phyloP scores from a whole-genome alignment of 2,113 vertebrate species.

The Hippocampus mohnikei region DNA sequence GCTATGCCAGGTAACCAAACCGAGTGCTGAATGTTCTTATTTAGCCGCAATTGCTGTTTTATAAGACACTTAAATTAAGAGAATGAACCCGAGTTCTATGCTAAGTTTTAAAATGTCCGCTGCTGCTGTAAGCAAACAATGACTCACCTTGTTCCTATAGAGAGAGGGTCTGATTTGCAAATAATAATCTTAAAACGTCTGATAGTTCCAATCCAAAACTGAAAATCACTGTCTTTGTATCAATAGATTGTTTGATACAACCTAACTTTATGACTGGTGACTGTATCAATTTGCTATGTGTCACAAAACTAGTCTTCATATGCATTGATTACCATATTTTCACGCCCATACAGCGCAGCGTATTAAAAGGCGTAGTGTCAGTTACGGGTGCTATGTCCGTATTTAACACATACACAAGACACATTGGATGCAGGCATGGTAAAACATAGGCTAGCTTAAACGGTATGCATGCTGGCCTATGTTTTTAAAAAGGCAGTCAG shows the following conservation, averaged over 20 bases:
- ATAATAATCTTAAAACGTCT: too few species aligned
- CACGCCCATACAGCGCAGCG: too few species aligned
- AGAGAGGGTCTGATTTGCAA: too few species aligned
- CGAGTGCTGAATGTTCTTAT: neutral
- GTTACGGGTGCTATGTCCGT: too few species aligned
- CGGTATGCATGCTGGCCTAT: too few species aligned
- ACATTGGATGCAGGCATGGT: too few species aligned
- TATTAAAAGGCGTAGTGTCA: too few species aligned
- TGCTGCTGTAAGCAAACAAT: neutral
- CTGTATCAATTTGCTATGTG: neutral
- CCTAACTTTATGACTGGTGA: neutral
- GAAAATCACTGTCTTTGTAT: neutral
- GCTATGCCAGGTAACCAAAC: neutral
- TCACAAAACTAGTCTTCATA: neutral
- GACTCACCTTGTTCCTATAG: neutral
- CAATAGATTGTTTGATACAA: conserved; percentile 1
- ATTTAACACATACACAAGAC: too few species aligned
- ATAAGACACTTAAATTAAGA: neutral
- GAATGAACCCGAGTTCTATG: neutral
- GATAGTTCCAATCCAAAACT: neutral
- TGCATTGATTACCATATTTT: neutral
- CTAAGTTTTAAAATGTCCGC: neutral
- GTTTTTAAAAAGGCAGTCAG: too few species aligned
- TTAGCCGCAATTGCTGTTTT: neutral
- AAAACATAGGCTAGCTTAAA: too few species aligned